Evolutionary conservation across 2,888 invertebrate species (phyloP).

Genomic region (Elysia crispata): DNA sequence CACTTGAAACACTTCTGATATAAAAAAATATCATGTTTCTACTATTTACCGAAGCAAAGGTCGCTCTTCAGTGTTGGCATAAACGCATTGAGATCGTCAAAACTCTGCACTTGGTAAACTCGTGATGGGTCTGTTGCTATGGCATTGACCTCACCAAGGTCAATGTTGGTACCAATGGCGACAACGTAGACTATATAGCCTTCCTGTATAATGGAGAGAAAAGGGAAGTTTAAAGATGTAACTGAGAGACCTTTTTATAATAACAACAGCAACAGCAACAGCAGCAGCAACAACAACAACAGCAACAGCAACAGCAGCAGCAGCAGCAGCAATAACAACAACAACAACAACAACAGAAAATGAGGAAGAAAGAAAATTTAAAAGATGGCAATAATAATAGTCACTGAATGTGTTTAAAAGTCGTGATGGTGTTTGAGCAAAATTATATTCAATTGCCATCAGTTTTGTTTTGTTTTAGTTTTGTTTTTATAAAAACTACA

Average conservation of each 20-base stretch:
- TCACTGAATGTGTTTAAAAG: too few species aligned
- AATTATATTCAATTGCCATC: too few species aligned
- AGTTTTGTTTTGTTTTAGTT: too few species aligned
- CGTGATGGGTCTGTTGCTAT: slow-evolving; percentile 30
- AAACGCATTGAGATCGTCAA: slow-evolving; percentile 30
- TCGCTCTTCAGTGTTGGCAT: slow-evolving; percentile 22
- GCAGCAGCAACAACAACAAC: neutral
- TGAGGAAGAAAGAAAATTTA: neutral
- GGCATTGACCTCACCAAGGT: slow-evolving; percentile 23
- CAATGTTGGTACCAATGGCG: slow-evolving; percentile 39
- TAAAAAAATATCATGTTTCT: too few species aligned
- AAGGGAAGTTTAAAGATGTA: too few species aligned
- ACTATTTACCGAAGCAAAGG: neutral
- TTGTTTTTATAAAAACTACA: too few species aligned
- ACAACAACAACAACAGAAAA: neutral
- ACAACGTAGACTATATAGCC: slow-evolving; percentile 35
- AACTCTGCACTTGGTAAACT: slow-evolving; percentile 29
- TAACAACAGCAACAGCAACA: neutral
- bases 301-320: neutral
- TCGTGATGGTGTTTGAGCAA: too few species aligned
- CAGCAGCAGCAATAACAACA: neutral
- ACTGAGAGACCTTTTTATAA: neutral
- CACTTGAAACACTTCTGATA: too few species aligned
- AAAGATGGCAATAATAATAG: neutral
- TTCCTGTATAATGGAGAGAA: neutral